Conservation (phyloP, 2,888 invertebrate species). For the Diabrotica balteata region DNA sequence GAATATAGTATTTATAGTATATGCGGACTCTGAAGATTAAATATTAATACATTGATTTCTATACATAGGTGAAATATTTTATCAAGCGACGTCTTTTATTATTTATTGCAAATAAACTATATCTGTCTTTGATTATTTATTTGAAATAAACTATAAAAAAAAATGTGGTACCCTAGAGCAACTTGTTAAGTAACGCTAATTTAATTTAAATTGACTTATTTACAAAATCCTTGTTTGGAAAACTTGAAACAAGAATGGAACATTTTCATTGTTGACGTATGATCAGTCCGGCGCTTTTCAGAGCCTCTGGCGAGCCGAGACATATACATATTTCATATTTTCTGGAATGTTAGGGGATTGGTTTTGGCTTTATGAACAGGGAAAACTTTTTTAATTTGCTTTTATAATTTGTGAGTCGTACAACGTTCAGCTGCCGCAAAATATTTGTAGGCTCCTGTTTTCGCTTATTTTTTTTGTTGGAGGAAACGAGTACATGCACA, state of each 20-base stretch:
- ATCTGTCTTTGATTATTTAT: too few relatives aligned
- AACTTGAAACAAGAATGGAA: conserved; percentile 1
- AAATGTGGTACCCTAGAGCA: too few relatives aligned
- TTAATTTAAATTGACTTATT: not conserved
- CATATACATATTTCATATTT: conserved; percentile 12
- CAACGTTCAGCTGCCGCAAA: conserved; percentile 10
- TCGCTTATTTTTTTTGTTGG: not conserved
- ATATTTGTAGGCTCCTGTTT: conserved; percentile 1
- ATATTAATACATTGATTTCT: too few relatives aligned
- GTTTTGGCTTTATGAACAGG: conserved; percentile 1
- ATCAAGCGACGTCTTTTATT: too few relatives aligned
- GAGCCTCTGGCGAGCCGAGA: not conserved
- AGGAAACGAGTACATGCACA: not conserved
- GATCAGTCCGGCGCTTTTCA: not conserved
- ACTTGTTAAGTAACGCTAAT: not conserved
- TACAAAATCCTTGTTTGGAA: not conserved
- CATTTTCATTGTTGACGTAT: conserved; percentile 9
- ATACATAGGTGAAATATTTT: too few relatives aligned
- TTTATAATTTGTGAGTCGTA: conserved; percentile 5
- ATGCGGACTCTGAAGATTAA: too few relatives aligned
- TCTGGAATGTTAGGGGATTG: conserved; percentile 7
- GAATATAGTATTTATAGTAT: too few relatives aligned
- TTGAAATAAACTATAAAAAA: too few relatives aligned
- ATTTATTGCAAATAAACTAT: too few relatives aligned
- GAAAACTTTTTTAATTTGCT: conserved; percentile 16